Conservation (phyloP, 37 sponge, comb jelly and placozoan species). For the Eunapius fragilis region DNA sequence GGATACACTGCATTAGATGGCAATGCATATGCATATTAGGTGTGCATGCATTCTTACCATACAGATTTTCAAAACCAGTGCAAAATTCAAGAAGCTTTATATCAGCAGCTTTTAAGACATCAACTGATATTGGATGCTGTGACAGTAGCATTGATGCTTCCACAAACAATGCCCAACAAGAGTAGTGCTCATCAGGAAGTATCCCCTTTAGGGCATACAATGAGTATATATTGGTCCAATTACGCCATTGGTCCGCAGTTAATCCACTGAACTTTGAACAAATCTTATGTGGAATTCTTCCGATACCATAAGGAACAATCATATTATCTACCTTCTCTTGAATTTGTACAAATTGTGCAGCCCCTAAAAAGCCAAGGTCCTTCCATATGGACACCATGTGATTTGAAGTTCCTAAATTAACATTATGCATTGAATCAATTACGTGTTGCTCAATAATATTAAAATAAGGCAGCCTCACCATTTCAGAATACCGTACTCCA, state of each 20-base stretch:
- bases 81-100: slow-evolving; percentile 35
- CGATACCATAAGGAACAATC: slow-evolving; percentile 1
- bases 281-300: slow-evolving; percentile 24
- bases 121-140: slow-evolving; percentile 9
- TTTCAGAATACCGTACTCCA: slow-evolving; percentile 32
- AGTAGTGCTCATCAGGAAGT: neutral
- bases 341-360: neutral
- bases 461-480: slow-evolving; percentile 31
- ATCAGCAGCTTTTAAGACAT: slow-evolving; percentile 34
- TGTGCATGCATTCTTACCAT: slow-evolving; percentile 26
- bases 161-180: slow-evolving; percentile 22
- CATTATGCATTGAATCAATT: slow-evolving; percentile 21
- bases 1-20: slow-evolving; percentile 32
- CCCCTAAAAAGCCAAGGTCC: neutral
- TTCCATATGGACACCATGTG: neutral
- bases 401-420: slow-evolving; percentile 12
- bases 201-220: neutral
- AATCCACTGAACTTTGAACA: slow-evolving; percentile 2
- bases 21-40: slow-evolving; percentile 58
- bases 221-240: slow-evolving; percentile 4
- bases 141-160: slow-evolving; percentile 8
- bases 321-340: slow-evolving; percentile 7
- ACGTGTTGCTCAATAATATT: neutral
- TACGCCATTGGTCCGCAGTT: slow-evolving; percentile 16
- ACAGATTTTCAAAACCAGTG: slow-evolving; percentile 1